Evolutionary conservation across 2,113 vertebrate genomes (phyloP).

Genomic region (Morone chrysops): DNA sequence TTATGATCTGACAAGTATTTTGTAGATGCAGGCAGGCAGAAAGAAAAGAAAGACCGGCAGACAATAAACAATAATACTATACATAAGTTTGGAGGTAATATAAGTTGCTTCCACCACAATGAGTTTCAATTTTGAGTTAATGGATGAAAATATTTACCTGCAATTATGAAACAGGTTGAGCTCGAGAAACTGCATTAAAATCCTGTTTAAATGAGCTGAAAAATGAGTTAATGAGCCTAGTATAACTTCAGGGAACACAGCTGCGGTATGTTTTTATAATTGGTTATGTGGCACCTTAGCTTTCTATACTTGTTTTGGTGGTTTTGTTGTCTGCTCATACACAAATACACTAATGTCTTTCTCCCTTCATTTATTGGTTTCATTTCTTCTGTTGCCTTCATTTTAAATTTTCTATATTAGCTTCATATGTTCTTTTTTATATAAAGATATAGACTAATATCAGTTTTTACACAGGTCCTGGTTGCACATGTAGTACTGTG

Average conservation of each 20-base stretch:
- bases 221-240: conserved; percentile 19
- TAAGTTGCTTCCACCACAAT: background rate
- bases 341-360: background rate
- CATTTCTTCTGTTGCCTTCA: background rate
- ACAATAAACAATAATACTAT: background rate
- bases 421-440: background rate
- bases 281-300: background rate
- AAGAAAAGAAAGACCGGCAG: background rate
- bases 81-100: background rate
- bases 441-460: background rate
- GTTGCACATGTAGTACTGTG: background rate
- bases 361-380: background rate
- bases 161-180: conserved; percentile 5
- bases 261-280: conserved; percentile 27
- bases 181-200: background rate
- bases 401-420: background rate
- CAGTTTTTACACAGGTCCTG: background rate
- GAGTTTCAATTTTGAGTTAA: background rate
- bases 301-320: background rate
- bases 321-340: background rate
- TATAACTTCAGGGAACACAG: conserved; percentile 22
- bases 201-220: conserved; percentile 12
- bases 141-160: background rate
- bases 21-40: background rate
- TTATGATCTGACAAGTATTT: background rate